These are phyloP conservation scores for Andrena dorsata DNA, from an alignment of 2,888 invertebrate genomes.

Conservation along the genomic window DNA sequence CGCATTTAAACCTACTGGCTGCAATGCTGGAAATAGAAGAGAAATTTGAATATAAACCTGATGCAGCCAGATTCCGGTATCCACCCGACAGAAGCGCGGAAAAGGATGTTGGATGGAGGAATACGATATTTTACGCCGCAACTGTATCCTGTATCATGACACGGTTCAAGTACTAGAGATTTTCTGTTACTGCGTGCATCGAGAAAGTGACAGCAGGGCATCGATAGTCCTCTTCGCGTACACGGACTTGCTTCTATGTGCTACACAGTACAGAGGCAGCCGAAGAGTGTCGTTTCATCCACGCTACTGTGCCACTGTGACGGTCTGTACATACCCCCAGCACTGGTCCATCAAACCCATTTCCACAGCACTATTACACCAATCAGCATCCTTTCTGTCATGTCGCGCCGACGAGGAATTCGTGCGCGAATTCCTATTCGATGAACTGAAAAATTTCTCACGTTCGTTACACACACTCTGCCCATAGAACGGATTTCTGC, in stretches of 20 bases:
- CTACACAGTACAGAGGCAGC: slow-evolving; percentile 8
- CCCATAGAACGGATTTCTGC: slow-evolving; percentile 1
- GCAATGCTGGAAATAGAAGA: too few species aligned
- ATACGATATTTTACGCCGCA: slow-evolving; percentile 35
- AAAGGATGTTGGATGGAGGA: slow-evolving; percentile 10
- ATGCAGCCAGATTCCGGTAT: not conserved
- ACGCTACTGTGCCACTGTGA: slow-evolving; percentile 23
- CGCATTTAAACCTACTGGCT: too few species aligned
- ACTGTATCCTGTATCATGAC: slow-evolving; percentile 4
- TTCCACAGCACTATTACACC: slow-evolving; percentile 53
- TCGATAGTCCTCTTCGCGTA: slow-evolving; percentile 26
- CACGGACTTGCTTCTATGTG: not conserved
- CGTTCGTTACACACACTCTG: slow-evolving; percentile 15
- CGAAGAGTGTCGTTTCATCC: slow-evolving; percentile 49
- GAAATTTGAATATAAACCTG: not conserved
- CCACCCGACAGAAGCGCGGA: not conserved
- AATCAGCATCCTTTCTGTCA: slow-evolving; percentile 61
- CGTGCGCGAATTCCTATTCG: slow-evolving; percentile 58
- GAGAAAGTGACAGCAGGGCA: slow-evolving; percentile 20
- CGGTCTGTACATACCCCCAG: slow-evolving; percentile 22
- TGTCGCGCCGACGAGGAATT: slow-evolving; percentile 48
- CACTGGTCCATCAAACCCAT: slow-evolving; percentile 49
- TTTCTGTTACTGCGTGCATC: slow-evolving; percentile 25
- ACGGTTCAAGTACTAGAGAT: slow-evolving; percentile 14
- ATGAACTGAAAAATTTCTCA: slow-evolving; percentile 61